Evolutionary conservation across 2,797 vertebrate species (phyloP).

Genomic region (Spea hammondii): DNA sequence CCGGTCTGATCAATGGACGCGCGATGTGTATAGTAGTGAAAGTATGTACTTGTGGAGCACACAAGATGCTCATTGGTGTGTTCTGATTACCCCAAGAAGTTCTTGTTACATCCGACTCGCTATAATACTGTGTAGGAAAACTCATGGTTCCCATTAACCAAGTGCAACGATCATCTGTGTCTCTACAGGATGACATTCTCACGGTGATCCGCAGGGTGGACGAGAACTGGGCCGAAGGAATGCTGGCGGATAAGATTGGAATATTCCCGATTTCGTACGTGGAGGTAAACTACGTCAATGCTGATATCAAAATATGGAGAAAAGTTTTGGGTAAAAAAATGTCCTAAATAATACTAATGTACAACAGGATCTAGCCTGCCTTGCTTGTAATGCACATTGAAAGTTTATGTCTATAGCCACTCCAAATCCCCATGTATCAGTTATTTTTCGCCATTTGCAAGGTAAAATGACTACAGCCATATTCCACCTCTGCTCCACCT

Average conservation of each 20-base stretch:
- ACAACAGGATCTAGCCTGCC: too few relatives aligned
- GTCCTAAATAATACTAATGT: too few relatives aligned
- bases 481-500: too few relatives aligned
- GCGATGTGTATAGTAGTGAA: background rate
- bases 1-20: background rate
- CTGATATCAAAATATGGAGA: background rate
- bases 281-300: constrained; percentile 78
- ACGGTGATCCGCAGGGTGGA: constrained; percentile 97
- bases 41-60: background rate
- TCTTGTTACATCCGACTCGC: background rate
- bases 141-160: constrained; percentile 9
- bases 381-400: too few relatives aligned
- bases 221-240: constrained; percentile 99
- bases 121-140: background rate
- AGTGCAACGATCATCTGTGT: constrained; percentile 57
- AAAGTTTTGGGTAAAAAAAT: too few relatives aligned
- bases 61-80: constrained; percentile 31
- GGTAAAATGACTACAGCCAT: too few relatives aligned
- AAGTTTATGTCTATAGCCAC: too few relatives aligned
- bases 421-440: too few relatives aligned
- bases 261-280: constrained; percentile 99
- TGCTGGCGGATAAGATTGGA: constrained; percentile 98
- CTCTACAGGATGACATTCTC: constrained; percentile 88
- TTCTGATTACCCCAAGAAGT: constrained; percentile 7
- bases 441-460: too few relatives aligned